phyloP scores from a whole-genome alignment of 2,797 vertebrate species.

The Streptopelia turtur region DNA sequence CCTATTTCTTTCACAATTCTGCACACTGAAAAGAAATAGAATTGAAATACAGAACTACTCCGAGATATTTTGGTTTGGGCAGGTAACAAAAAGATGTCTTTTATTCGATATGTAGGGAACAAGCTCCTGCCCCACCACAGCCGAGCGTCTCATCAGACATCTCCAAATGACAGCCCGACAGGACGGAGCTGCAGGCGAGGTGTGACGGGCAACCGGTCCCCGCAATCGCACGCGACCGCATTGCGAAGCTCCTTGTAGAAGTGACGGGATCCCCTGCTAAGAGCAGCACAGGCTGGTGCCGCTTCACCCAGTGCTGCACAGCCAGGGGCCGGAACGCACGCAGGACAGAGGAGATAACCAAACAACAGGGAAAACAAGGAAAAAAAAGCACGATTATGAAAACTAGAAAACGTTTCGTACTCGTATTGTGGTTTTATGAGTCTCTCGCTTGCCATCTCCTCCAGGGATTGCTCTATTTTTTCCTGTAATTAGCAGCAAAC shows the following conservation, averaged over 20 bases:
- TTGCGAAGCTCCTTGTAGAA: background rate
- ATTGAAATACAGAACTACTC: background rate
- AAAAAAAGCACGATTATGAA: background rate
- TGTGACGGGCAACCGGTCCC: rapidly evolving
- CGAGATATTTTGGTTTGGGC: background rate
- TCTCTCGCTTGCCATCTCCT: slow-evolving; percentile 1
- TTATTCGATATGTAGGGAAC: background rate
- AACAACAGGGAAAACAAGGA: background rate
- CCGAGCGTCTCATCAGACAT: background rate
- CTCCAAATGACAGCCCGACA: background rate
- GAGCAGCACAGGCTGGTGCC: background rate
- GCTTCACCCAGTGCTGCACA: background rate
- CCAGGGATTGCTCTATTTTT: background rate
- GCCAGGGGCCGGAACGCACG: background rate
- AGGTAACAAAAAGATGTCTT: background rate
- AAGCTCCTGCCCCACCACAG: background rate
- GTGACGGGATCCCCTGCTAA: background rate
- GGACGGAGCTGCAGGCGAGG: rapidly evolving
- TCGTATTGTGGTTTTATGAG: background rate
- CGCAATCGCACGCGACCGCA: rapidly evolving
- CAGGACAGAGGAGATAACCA: background rate
- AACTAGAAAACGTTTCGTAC: background rate
- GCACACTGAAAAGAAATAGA: background rate
- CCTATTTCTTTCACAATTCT: background rate
- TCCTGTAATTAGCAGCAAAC: slow-evolving; percentile 26